Evolutionary conservation across 2,797 vertebrate genomes (phyloP).

Genomic region (Tokudaia muenninki): DNA sequence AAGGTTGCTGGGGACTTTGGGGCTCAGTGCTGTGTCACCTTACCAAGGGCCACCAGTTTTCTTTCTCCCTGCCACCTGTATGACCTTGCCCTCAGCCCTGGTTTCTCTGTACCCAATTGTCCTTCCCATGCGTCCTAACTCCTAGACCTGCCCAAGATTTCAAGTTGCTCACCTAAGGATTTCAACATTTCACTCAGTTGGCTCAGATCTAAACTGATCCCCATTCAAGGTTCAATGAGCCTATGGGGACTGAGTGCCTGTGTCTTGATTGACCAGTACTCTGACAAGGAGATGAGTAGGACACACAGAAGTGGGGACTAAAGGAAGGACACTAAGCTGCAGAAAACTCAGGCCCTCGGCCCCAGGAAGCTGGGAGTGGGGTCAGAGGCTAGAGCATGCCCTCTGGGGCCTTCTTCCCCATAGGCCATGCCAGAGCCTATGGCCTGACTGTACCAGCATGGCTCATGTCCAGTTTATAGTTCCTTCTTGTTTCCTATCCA

Average conservation of each 20-base stretch:
- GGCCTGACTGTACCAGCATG: conserved; percentile 31
- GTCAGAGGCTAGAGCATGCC: neutral
- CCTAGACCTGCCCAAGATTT: neutral
- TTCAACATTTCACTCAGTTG: neutral
- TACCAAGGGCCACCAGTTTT: neutral
- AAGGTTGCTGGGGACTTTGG: neutral
- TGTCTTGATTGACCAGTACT: neutral
- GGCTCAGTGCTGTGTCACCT: neutral
- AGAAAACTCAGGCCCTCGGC: neutral
- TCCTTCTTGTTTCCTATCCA: neutral
- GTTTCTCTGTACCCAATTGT: neutral
- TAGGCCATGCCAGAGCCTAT: conserved; percentile 1
- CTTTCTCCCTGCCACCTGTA: neutral
- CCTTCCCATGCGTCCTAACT: neutral
- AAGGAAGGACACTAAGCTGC: neutral
- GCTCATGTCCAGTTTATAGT: conserved; percentile 57
- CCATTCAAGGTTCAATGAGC: neutral
- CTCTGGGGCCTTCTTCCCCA: neutral
- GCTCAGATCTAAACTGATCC: neutral
- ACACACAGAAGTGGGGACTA: neutral
- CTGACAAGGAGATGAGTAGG: neutral
- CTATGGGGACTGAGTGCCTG: neutral
- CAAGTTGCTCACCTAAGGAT: neutral
- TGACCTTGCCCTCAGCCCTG: neutral
- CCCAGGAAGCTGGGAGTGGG: neutral